phyloP scores from a whole-genome alignment of 2,113 vertebrate genomes.

The Sylvia atricapilla region DNA sequence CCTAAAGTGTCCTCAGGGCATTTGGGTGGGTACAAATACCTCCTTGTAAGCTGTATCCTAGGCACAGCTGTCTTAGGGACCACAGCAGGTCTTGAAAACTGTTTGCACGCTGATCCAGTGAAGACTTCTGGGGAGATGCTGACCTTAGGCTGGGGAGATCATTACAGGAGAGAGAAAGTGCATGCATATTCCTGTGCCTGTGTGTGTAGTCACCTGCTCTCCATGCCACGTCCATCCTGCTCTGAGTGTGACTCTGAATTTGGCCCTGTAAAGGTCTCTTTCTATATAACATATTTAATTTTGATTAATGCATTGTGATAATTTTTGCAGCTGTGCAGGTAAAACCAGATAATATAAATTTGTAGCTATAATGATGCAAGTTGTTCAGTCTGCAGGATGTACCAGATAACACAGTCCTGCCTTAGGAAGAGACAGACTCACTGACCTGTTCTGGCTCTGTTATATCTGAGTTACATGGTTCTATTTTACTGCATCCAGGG shows the following conservation, averaged over 20 bases:
- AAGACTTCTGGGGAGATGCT: background rate
- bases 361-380: background rate
- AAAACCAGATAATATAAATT: background rate
- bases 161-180: background rate
- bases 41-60: background rate
- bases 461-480: background rate
- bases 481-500: background rate
- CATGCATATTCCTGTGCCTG: background rate
- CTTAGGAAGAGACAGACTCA: background rate
- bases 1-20: background rate
- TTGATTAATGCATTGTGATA: background rate
- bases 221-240: background rate
- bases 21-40: background rate
- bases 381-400: background rate
- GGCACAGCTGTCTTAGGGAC: background rate
- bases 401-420: background rate
- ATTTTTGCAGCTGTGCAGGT: background rate
- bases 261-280: background rate
- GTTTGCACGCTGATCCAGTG: background rate
- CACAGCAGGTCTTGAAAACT: background rate
- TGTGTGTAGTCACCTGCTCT: background rate
- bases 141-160: background rate
- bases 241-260: background rate
- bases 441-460: background rate
- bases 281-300: background rate